These are phyloP conservation scores for Linnaemya tessellans DNA, from an alignment of 2,888 invertebrate genomes.

Conservation along the genomic window DNA sequence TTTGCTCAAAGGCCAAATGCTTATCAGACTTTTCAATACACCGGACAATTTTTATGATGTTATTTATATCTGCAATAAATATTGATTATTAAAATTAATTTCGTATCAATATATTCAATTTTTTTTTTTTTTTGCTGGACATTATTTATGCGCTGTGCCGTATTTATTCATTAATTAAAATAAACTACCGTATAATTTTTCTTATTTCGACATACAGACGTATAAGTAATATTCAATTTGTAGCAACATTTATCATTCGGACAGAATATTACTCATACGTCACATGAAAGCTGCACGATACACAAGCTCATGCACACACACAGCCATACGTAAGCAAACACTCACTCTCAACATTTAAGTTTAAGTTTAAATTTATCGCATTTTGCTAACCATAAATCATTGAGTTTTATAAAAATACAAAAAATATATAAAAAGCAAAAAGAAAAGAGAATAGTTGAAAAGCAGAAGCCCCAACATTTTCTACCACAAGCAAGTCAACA, in stretches of 20 bases:
- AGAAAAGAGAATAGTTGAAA: background rate
- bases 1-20: background rate
- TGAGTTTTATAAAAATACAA: slow-evolving; percentile 10
- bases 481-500: slow-evolving; percentile 26
- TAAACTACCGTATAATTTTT: slow-evolving; percentile 14
- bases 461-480: background rate
- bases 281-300: background rate
- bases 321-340: background rate
- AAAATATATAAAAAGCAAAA: background rate
- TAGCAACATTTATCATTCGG: slow-evolving; percentile 33
- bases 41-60: background rate
- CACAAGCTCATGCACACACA: background rate
- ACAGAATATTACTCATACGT: slow-evolving; percentile 48
- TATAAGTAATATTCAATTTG: slow-evolving; percentile 46
- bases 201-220: slow-evolving; percentile 11
- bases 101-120: background rate
- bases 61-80: background rate
- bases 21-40: background rate
- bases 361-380: slow-evolving; percentile 49
- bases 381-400: slow-evolving; percentile 60
- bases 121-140: no score
- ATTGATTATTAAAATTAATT: background rate
- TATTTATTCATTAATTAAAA: slow-evolving; percentile 23
- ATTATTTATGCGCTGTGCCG: background rate
- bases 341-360: background rate